Evolutionary conservation across 1,140 invertebrate genomes (phyloP).

Genomic region (Rhagoletis pomonella): DNA sequence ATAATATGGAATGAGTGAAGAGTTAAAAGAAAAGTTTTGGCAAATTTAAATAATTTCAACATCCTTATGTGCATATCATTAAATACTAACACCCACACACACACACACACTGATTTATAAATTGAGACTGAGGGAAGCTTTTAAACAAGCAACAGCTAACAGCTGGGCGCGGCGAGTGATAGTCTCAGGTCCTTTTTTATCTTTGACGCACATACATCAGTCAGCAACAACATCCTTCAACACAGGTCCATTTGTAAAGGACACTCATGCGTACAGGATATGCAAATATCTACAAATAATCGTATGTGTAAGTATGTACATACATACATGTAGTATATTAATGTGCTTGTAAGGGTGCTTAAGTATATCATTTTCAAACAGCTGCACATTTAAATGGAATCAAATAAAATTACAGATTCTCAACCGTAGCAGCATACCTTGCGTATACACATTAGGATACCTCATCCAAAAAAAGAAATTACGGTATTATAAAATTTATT

Average conservation of each 20-base stretch:
- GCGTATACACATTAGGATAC: too few species aligned
- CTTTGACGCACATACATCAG: constrained; percentile 25
- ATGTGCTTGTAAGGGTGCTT: neutral
- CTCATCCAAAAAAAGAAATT: too few species aligned
- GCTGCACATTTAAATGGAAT: constrained; percentile 48
- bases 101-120: neutral
- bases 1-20: neutral
- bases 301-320: neutral
- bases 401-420: constrained; percentile 21
- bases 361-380: constrained; percentile 47
- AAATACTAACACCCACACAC: neutral
- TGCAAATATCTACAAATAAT: neutral
- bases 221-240: constrained; percentile 11
- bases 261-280: neutral
- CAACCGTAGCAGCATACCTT: neutral
- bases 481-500: too few species aligned
- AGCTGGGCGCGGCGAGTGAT: constrained; percentile 17
- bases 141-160: neutral
- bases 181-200: constrained; percentile 49
- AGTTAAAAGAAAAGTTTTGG: constrained; percentile 48
- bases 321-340: too few species aligned
- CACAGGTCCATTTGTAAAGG: constrained; percentile 39
- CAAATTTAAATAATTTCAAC: constrained; percentile 46
- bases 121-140: neutral
- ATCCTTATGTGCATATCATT: constrained; percentile 30